Evolutionary conservation across 2,113 vertebrate species (phyloP).

Genomic region (Platysternon megacephalum): DNA sequence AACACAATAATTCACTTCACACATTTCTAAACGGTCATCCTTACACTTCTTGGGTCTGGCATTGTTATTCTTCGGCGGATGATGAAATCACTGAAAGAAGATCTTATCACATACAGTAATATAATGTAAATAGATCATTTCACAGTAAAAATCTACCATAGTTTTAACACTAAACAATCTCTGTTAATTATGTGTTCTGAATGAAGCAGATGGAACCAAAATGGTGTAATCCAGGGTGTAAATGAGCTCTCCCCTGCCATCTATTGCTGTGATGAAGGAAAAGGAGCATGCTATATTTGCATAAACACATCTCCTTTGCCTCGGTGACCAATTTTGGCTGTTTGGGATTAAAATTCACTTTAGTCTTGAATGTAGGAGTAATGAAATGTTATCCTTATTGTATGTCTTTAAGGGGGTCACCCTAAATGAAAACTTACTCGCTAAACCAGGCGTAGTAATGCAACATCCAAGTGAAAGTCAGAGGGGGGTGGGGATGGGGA

Average conservation of each 20-base stretch:
- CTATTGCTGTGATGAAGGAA: not conserved
- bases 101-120: not conserved
- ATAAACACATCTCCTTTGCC: not conserved
- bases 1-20: not conserved
- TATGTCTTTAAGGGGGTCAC: not conserved
- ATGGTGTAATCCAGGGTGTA: not conserved
- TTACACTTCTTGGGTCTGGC: not conserved
- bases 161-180: not conserved
- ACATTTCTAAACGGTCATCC: not conserved
- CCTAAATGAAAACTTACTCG: not conserved
- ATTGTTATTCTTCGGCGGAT: not conserved
- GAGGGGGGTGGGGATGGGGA: not conserved
- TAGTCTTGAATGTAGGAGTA: not conserved
- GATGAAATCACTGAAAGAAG: conserved; percentile 5
- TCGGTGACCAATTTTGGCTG: not conserved
- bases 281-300: not conserved
- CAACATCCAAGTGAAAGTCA: not conserved
- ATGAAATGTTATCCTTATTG: not conserved
- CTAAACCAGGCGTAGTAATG: not conserved
- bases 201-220: not conserved
- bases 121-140: conserved; percentile 18
- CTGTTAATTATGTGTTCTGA: conserved; percentile 1
- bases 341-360: not conserved
- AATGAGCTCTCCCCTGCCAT: not conserved
- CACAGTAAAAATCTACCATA: not conserved